These are phyloP conservation scores for Callocephalon fimbriatum DNA, from an alignment of 2,113 vertebrate genomes.

Conservation along the genomic window DNA sequence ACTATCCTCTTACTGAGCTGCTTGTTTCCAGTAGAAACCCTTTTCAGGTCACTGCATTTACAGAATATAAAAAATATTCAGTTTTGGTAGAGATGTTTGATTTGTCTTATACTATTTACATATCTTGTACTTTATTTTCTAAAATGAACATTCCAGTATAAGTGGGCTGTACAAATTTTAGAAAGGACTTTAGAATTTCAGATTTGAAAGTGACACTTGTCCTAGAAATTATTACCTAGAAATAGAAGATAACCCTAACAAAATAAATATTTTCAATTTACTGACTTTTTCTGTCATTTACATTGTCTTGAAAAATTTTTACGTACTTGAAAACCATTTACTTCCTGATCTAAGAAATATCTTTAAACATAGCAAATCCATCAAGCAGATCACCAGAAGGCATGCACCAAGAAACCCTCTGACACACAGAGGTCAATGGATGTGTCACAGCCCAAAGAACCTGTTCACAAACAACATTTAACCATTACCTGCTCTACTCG, in stretches of 20 bases:
- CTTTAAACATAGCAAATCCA: neutral
- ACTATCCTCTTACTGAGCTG: neutral
- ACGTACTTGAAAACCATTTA: neutral
- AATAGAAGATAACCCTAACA: neutral
- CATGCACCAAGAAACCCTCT: neutral
- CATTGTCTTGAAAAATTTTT: neutral
- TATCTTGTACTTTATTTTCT: neutral
- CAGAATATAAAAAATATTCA: neutral
- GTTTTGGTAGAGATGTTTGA: neutral
- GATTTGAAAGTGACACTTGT: neutral
- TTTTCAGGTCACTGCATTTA: neutral
- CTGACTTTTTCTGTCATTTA: neutral
- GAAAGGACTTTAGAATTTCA: neutral
- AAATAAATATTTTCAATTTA: neutral
- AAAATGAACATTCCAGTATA: neutral
- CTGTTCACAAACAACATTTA: neutral
- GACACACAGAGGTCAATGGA: neutral
- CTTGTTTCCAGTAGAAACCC: neutral
- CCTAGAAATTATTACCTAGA: neutral
- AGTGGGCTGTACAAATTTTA: neutral
- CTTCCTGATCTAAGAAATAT: neutral
- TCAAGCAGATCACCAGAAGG: neutral
- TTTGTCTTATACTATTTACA: neutral
- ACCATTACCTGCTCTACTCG: neutral
- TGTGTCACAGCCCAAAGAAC: neutral